Percentiles rank a stretch among this genome's conserved stretches.
Evolutionary conservation across 2,888 invertebrate genomes (phyloP).

Genomic region (Belgica antarctica): DNA sequence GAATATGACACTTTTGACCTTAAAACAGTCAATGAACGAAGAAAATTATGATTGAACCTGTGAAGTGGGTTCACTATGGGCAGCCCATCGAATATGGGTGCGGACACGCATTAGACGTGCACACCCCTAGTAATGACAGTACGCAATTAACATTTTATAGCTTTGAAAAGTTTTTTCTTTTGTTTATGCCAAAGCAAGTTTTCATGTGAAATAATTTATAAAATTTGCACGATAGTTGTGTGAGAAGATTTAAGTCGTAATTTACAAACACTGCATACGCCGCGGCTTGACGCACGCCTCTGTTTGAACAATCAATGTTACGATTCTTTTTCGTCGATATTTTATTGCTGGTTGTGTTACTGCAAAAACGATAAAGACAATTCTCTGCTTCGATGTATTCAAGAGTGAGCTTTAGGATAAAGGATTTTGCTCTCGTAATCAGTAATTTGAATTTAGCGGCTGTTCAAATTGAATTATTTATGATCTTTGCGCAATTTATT

Average conservation of each 20-base stretch:
- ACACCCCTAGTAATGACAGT: too few relatives aligned
- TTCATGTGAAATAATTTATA: constrained; percentile 16
- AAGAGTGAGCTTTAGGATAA: not conserved
- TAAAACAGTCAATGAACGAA: too few relatives aligned
- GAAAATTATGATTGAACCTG: too few relatives aligned
- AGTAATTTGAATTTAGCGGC: not conserved
- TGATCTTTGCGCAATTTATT: not conserved
- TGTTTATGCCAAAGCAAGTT: too few relatives aligned
- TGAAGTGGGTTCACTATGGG: too few relatives aligned
- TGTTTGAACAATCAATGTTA: constrained; percentile 34
- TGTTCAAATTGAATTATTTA: not conserved
- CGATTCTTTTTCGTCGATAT: not conserved
- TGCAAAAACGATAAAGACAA: not conserved
- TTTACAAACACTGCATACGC: not conserved
- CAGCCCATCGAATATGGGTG: too few relatives aligned
- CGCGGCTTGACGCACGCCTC: not conserved
- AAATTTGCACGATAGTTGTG: constrained; percentile 14
- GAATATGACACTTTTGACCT: too few relatives aligned
- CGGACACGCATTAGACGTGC: too few relatives aligned
- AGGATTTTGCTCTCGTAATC: not conserved
- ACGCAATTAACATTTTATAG: too few relatives aligned
- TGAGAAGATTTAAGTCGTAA: constrained; percentile 29
- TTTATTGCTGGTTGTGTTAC: not conserved
- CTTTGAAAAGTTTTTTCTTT: too few relatives aligned
- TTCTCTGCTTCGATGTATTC: not conserved